Conservation (phyloP, 1,140 invertebrate species). For the Macrotrachela quadricornifera region DNA sequence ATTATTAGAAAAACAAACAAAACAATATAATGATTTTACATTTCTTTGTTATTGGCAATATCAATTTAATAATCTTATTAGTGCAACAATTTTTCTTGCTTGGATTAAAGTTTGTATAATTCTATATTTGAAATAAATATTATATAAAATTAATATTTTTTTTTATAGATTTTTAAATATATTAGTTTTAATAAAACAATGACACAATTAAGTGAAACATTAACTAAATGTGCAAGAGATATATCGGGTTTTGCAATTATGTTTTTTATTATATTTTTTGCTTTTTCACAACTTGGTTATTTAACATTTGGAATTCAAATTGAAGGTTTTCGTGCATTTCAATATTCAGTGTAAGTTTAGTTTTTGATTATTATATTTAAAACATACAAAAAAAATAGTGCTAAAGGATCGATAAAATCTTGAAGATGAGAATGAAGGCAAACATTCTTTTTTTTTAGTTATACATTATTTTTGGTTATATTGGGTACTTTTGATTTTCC, state of each 20-base stretch:
- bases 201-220: slow-evolving; percentile 46
- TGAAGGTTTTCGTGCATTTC: slow-evolving; percentile 8
- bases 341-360: slow-evolving; percentile 21
- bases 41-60: slow-evolving; percentile 9
- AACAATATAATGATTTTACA: slow-evolving; percentile 9
- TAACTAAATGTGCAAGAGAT: slow-evolving; percentile 46
- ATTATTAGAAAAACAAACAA: background rate
- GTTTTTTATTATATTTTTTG: slow-evolving; percentile 60
- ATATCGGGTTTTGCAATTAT: slow-evolving; percentile 52
- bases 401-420: background rate
- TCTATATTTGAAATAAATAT: background rate
- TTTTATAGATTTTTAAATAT: slow-evolving; percentile 39
- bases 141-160: background rate
- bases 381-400: too few relatives aligned
- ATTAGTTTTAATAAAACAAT: slow-evolving; percentile 55
- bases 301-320: slow-evolving; percentile 31
- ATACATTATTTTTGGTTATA: slow-evolving; percentile 51
- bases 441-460: slow-evolving; percentile 16
- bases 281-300: slow-evolving; percentile 43
- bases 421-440: slow-evolving; percentile 8
- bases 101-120: slow-evolving; percentile 11
- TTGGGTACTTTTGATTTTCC: slow-evolving; percentile 57
- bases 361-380: too few relatives aligned
- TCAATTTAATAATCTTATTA: slow-evolving; percentile 10
- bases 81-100: slow-evolving; percentile 9